A percentile compares a stretch with the other conserved stretches of the same genome.
These are phyloP conservation scores for Tenualosa thibaudeaui DNA, from an alignment of 2,797 vertebrate genomes.

Conservation along the genomic window DNA sequence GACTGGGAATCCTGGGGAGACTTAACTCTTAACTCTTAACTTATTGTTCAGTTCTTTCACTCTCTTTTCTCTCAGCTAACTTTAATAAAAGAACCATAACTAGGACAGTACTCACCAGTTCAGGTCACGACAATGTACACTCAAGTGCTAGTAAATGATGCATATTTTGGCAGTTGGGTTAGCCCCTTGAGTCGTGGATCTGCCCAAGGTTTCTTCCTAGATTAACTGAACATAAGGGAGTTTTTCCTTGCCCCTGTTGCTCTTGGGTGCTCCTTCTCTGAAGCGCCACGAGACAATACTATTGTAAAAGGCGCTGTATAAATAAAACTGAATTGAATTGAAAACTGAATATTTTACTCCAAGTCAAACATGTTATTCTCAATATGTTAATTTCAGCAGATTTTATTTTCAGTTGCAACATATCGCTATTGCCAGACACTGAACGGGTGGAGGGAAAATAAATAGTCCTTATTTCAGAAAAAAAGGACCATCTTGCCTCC, in stretches of 20 bases:
- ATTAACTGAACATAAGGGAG: too few relatives aligned
- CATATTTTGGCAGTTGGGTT: too few relatives aligned
- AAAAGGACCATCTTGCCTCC: neutral
- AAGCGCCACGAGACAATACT: too few relatives aligned
- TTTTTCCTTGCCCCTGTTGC: too few relatives aligned
- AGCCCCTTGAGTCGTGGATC: too few relatives aligned
- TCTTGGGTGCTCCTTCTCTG: too few relatives aligned
- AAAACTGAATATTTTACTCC: neutral
- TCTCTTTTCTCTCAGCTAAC: neutral
- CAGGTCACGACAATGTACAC: neutral
- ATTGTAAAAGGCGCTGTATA: too few relatives aligned
- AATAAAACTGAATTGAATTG: too few relatives aligned
- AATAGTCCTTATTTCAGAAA: neutral
- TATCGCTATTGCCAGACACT: neutral
- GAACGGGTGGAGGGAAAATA: neutral
- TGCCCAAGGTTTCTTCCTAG: too few relatives aligned
- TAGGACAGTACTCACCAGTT: neutral
- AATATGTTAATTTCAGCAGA: neutral
- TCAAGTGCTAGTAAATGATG: neutral
- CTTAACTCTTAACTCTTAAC: too few relatives aligned
- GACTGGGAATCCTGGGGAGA: neutral
- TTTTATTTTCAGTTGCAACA: neutral
- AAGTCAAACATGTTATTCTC: neutral
- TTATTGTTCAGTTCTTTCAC: too few relatives aligned
- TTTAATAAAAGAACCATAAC: neutral